Percentiles rank a stretch among this genome's conserved stretches.
These are phyloP conservation scores for Cryptocephalus moraei DNA, from an alignment of 2,888 invertebrate species.

Conservation along the genomic window DNA sequence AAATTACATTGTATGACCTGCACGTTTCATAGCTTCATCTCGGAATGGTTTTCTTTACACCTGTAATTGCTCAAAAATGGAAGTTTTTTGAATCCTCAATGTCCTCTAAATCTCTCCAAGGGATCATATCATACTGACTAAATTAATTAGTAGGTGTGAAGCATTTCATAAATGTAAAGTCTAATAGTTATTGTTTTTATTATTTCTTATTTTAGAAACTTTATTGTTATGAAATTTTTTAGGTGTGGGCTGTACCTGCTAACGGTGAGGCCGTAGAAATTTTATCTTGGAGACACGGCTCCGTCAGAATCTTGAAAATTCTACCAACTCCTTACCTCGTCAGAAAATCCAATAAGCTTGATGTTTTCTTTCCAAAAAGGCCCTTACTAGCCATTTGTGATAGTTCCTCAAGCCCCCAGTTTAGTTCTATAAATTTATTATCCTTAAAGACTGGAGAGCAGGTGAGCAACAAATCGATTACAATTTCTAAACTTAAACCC, in stretches of 20 bases:
- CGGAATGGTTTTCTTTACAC: no score
- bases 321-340: slow-evolving; percentile 61
- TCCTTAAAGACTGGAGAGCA: slow-evolving; percentile 76
- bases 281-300: slow-evolving; percentile 87
- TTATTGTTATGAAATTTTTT: slow-evolving; percentile 1
- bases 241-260: slow-evolving; percentile 80
- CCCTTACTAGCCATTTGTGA: slow-evolving; percentile 89
- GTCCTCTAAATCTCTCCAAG: no score
- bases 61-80: no score
- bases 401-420: slow-evolving; percentile 66
- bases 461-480: slow-evolving; percentile 33
- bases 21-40: not conserved
- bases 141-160: no score
- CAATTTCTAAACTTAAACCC: no score
- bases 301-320: slow-evolving; percentile 70
- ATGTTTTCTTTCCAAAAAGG: slow-evolving; percentile 68
- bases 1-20: no score
- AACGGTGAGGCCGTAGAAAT: slow-evolving; percentile 93
- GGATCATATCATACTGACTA: no score
- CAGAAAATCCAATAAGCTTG: slow-evolving; percentile 43
- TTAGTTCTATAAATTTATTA: slow-evolving; percentile 72
- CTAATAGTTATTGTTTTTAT: no score
- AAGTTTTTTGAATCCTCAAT: no score
- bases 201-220: no score
- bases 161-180: no score